Evolutionary conservation across 2,888 invertebrate species (phyloP), one percentile per base, ranked within the genome.

Genomic region (Hymenopus coronatus): DNA sequence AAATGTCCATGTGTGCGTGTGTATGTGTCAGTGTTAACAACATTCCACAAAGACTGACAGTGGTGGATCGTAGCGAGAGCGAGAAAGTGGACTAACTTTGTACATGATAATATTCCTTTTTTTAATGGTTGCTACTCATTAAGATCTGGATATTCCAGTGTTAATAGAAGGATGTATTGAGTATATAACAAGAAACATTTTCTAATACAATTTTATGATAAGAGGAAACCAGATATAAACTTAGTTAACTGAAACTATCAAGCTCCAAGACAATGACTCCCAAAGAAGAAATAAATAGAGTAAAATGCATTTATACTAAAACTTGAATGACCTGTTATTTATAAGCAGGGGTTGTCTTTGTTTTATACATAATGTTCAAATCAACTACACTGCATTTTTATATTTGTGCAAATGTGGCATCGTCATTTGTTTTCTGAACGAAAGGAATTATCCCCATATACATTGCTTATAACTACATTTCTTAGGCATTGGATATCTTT

Each of bases 391-490:
- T 87, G 87, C 30, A 87, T 87, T 87, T 87, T 82, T 87, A 87
- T 87, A 87, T 82, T 87, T 27, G 27, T 87, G 33, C 20, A 70
- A 20, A 70, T 20, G 54, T 70, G 46, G 7, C 46, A 46, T 46
- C 46, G 14, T 46, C 4, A 20, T 14, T 87, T 9, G 30, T 30
- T 33, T 87, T 33, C n/a, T 33, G 40, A 25, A 82, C 82, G 82
- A 33, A 82, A 33, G 33, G 4, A 33, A 82, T 30, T 14, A 87
- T 27, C 82, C 30, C 81, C 28, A n/a, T 82, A 40, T 82, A 82
- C 54, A 87, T 28, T 87, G 87, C 87, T 87, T 87, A 87, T 30
- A 82, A 87, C 87, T 82, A 87, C 82, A 40, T 87, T 86, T 87
- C 81, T 25, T 87, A 87, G 81, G 33, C 54, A 85, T 54, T 85